Evolutionary conservation across 2,888 invertebrate species (phyloP).

Genomic region (Drosophila anomalata): DNA sequence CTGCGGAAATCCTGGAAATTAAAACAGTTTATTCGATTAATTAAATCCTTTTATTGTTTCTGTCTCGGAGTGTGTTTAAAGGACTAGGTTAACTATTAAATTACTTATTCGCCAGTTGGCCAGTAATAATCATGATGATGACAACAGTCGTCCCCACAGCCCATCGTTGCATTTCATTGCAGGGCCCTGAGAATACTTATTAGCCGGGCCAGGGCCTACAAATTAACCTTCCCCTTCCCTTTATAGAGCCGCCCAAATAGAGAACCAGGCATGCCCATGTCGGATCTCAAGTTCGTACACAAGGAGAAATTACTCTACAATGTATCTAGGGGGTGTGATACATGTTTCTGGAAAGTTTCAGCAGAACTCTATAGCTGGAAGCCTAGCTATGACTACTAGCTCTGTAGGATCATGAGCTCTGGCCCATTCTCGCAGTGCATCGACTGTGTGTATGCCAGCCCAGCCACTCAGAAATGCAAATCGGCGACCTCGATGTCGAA

Average conservation of each 20-base stretch:
- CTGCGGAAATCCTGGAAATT: slow-evolving; percentile 80
- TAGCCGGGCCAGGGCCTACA: slow-evolving; percentile 47
- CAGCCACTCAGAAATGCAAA: slow-evolving; percentile 60
- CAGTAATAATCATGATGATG: slow-evolving; percentile 12
- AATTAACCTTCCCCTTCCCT: slow-evolving; percentile 13
- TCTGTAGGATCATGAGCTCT: too few species aligned
- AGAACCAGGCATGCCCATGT: slow-evolving; percentile 10
- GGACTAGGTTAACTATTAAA: background rate
- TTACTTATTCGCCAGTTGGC: background rate
- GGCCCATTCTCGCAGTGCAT: background rate
- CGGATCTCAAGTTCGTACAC: background rate
- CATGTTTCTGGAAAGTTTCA: too few species aligned
- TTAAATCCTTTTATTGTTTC: background rate
- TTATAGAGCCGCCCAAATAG: background rate
- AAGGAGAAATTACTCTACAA: background rate
- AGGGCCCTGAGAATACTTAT: slow-evolving; percentile 25
- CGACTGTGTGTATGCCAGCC: background rate
- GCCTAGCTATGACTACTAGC: too few species aligned
- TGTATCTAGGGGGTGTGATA: too few species aligned
- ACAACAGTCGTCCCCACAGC: too few species aligned
- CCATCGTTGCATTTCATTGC: too few species aligned
- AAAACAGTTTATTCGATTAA: background rate
- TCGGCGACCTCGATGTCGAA: slow-evolving; percentile 38
- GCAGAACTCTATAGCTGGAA: too few species aligned
- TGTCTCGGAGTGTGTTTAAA: background rate